Evolutionary conservation across 2,797 vertebrate species (phyloP).

Genomic region (Dicrostonyx torquatus): DNA sequence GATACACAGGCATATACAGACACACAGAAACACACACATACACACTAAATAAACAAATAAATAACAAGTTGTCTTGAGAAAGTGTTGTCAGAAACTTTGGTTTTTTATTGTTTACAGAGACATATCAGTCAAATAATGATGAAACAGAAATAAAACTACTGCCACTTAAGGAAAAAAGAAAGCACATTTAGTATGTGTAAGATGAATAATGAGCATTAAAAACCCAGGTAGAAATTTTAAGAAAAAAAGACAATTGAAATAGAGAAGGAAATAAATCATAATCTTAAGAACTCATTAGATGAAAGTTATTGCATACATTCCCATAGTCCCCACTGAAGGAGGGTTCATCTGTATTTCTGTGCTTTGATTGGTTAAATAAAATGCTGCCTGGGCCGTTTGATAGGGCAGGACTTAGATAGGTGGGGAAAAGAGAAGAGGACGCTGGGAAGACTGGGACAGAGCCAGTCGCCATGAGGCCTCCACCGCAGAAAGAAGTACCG

Average conservation of each 20-base stretch:
- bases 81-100: background rate
- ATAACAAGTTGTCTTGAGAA: background rate
- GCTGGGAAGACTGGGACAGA: no score
- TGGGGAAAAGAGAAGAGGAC: no score
- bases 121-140: slow-evolving; percentile 30
- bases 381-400: no score
- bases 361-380: no score
- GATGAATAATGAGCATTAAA: slow-evolving; percentile 55
- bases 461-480: no score
- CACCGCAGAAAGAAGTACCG: no score
- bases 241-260: slow-evolving; percentile 26
- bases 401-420: no score
- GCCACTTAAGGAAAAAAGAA: slow-evolving; percentile 34
- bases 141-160: slow-evolving; percentile 21
- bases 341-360: no score
- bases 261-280: slow-evolving; percentile 16
- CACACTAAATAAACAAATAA: background rate
- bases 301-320: background rate
- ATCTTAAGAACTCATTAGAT: slow-evolving; percentile 49
- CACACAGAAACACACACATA: background rate
- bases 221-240: background rate
- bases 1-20: background rate
- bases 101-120: slow-evolving; percentile 13
- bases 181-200: slow-evolving; percentile 2
- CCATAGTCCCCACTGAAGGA: background rate